phyloP scores from a whole-genome alignment of 2,888 invertebrate species.

The Dryococelus australis region DNA sequence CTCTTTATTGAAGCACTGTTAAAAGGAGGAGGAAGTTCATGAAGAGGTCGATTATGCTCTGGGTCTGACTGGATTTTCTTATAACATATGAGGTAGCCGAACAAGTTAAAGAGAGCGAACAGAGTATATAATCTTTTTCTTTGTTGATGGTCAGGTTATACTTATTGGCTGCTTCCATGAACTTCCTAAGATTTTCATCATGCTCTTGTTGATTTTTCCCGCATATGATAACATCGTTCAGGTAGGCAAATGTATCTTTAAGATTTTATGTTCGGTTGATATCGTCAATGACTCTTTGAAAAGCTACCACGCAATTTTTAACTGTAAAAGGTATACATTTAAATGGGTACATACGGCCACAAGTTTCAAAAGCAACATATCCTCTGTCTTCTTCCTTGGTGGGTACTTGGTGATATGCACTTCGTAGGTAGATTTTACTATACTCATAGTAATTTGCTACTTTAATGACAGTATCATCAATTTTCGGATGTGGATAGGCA shows the following conservation, averaged over 20 bases:
- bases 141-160: background rate
- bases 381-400: too few species aligned
- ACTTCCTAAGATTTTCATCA: constrained; percentile 36
- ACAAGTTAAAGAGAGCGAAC: background rate
- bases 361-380: too few species aligned
- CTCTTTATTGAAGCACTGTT: background rate
- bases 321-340: constrained; percentile 17
- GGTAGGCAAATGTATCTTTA: constrained; percentile 35
- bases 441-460: background rate
- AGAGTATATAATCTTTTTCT: background rate
- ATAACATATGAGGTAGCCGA: background rate
- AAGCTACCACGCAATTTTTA: constrained; percentile 34
- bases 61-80: background rate
- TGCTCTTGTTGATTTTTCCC: constrained; percentile 40
- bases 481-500: constrained; percentile 41
- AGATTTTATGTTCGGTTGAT: constrained; percentile 34
- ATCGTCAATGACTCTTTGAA: constrained; percentile 27
- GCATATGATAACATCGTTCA: constrained; percentile 44
- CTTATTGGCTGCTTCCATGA: constrained; percentile 17
- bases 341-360: constrained; percentile 38
- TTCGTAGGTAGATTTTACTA: too few species aligned
- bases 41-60: background rate
- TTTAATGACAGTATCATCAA: constrained; percentile 41
- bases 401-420: too few species aligned
- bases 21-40: background rate